A percentile compares a stretch with the other conserved stretches of the same genome.
These are phyloP conservation scores for Amphiduros pacificus DNA, from an alignment of 2,888 invertebrate genomes.

Conservation along the genomic window DNA sequence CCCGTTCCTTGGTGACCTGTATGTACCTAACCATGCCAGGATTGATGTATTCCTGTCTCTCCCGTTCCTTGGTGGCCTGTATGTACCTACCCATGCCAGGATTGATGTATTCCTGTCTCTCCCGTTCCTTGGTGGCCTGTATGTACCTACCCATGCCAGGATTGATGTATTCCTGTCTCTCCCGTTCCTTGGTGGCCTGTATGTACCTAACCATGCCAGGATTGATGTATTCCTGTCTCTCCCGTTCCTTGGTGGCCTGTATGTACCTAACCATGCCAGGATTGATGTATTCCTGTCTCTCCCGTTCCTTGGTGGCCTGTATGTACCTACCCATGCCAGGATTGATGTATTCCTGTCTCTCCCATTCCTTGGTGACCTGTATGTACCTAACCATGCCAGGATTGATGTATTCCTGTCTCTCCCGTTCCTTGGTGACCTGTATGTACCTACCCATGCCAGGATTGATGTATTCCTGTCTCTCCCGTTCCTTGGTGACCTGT, in stretches of 20 bases:
- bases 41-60: not conserved
- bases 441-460: not conserved
- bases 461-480: not conserved
- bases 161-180: not conserved
- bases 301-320: not conserved
- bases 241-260: not conserved
- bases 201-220: not conserved
- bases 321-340: not conserved
- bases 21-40: not conserved
- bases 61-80: not conserved
- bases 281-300: not conserved
- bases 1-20: not conserved
- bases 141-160: not conserved
- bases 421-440: not conserved
- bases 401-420: not conserved
- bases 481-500: not conserved
- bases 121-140: not conserved
- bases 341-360: not conserved
- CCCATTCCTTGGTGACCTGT: not conserved
- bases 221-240: not conserved
- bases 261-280: not conserved
- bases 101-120: not conserved
- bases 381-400: not conserved
- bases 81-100: not conserved
- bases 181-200: not conserved